These are phyloP conservation scores for Echinometra lucunter DNA, from an alignment of 53 echinoderm and acorn worm genomes.

Conservation along the genomic window DNA sequence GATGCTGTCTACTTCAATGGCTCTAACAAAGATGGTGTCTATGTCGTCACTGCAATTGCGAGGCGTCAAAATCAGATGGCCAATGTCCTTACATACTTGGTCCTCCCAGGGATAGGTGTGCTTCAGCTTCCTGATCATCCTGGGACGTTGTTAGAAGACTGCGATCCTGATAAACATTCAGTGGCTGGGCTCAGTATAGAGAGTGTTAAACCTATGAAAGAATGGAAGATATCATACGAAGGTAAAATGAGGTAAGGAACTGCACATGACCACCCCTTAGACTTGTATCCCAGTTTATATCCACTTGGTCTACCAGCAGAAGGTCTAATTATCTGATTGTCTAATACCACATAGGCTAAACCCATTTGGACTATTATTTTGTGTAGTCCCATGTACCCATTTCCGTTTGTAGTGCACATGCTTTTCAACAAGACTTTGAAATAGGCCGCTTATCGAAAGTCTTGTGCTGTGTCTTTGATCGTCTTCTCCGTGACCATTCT, in stretches of 20 bases:
- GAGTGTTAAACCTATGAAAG: slow-evolving; percentile 59
- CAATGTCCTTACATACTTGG: slow-evolving; percentile 53
- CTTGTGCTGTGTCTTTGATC: no score
- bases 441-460: no score
- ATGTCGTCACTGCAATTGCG: slow-evolving; percentile 65
- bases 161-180: slow-evolving; percentile 62
- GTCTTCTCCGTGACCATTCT: no score
- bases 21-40: slow-evolving; percentile 71
- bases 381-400: no score
- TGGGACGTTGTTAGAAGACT: slow-evolving; percentile 19
- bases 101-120: slow-evolving; percentile 42
- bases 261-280: no score
- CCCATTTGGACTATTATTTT: no score
- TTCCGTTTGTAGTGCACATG: no score
- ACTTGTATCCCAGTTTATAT: no score
- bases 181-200: slow-evolving; percentile 54
- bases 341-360: no score
- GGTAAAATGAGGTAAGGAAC: slow-evolving; percentile 64
- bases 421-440: no score
- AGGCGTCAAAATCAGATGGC: slow-evolving; percentile 64
- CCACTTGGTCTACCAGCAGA: no score
- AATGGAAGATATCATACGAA: slow-evolving; percentile 64
- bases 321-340: no score
- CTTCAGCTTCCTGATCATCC: slow-evolving; percentile 66
- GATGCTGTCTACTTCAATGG: slow-evolving; percentile 73